Evolutionary conservation across 2,888 invertebrate species (phyloP).

Genomic region (Dyspetes luteomarginatus): DNA sequence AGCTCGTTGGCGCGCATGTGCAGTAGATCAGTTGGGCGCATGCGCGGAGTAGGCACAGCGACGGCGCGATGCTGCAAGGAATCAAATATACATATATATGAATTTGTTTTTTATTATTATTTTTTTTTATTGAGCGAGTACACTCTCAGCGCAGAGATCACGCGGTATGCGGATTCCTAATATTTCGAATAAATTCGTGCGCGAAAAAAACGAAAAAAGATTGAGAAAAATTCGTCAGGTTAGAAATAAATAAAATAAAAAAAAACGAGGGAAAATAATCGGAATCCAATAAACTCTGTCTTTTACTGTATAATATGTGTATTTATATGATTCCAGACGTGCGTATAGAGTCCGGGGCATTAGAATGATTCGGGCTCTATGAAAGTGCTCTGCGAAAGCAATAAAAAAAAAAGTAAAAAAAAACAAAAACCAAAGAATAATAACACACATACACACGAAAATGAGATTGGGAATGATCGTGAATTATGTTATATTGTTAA

Average conservation of each 20-base stretch:
- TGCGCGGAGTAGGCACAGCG: neutral
- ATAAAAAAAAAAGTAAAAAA: conserved; percentile 62
- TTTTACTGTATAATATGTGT: conserved; percentile 82
- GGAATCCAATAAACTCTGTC: conserved; percentile 68
- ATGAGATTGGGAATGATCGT: conserved; percentile 26
- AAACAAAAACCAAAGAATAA: conserved; percentile 9
- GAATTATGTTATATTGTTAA: conserved; percentile 14
- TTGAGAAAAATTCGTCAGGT: conserved; percentile 59
- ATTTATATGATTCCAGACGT: conserved; percentile 83
- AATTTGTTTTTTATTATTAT: neutral
- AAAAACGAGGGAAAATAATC: conserved; percentile 34
- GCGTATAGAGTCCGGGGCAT: conserved; percentile 81
- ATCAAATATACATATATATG: too few species aligned
- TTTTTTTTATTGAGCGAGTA: neutral
- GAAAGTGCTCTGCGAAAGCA: conserved; percentile 78
- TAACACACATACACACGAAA: conserved; percentile 35
- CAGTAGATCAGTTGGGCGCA: neutral
- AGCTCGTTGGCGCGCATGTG: neutral
- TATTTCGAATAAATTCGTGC: neutral
- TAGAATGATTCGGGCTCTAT: conserved; percentile 78
- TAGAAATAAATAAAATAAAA: conserved; percentile 68
- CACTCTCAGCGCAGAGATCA: conserved; percentile 68
- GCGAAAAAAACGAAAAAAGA: conserved; percentile 16
- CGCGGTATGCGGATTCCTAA: conserved; percentile 75
- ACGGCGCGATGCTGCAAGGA: too few species aligned